Base-by-base conservation (phyloP, 2,888 invertebrate genomes). In the Lasioglossum marginatum region DNA sequence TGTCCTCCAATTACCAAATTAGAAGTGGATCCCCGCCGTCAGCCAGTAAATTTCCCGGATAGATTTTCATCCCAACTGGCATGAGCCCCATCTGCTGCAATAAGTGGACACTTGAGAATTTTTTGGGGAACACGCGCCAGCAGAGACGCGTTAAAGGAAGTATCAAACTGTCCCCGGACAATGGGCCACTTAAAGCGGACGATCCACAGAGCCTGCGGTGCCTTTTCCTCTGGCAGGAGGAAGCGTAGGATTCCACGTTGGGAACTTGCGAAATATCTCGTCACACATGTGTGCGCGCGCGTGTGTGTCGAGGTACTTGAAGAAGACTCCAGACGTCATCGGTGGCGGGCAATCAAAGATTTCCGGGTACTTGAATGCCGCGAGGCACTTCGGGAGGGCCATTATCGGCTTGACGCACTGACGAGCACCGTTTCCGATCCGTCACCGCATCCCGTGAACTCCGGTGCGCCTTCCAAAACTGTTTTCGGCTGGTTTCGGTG, bases 291-390 rank as follows among this genome's bases (percentile, higher is more conserved):
- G n/a, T 10, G 89, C 88, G 89, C 88, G 90, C 19, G 31, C 10
- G 70, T 88, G 88, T 79, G 81, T 12, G 52, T 57, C n/a, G 77
- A 80, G 73, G 27, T 52, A 68, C 81, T 84, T 27, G 37, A 71
- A 43, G 77, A 77, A 45, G 57, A 48, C 70, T 77, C 75, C 82
- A 75, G 40, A 16, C 86, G 83, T 89, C 82, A 82, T 91, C 88
- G 89, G 86, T 66, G 86, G 34, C 84, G 76, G 89, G 87, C 87
- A 90, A 92, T 92, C 88, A 88, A 91, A 89, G 91, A 91, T 92
- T 93, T 93, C 93, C 93, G 93, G 92, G 85, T 88, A 83, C 89
- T 92, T 79, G 83, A 88, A 83, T 81, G 87, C 73, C 76, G 82
- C 73, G 45, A 70, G 80, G 19, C 77, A 34, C 74, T 73, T 71